Evolutionary conservation across 2,888 invertebrate genomes (phyloP), one percentile per base, ranked within the genome.

Genomic region (Drosophila ustulata): DNA sequence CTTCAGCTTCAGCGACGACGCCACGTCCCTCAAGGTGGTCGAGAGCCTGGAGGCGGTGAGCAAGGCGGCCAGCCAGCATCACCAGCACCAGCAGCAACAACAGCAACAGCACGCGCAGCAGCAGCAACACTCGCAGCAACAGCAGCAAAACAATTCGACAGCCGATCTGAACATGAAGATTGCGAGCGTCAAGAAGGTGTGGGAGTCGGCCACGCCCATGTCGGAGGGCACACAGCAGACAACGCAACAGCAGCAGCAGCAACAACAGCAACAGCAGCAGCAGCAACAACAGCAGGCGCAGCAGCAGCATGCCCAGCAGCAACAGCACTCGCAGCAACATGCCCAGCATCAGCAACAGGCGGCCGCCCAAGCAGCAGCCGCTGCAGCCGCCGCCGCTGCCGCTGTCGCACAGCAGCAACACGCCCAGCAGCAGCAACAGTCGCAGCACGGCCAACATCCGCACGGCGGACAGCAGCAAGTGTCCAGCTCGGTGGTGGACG

Each of bases 91-190:
- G 1, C 80, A 82, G 3, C 88, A 86, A 0, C 88, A 88, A 9
- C 89, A 89, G 8, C 89, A 88, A 13, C 86, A 88, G 18, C 90
- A 88, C 18, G 18, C 18, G 50, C 79, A 71, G 1, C 78, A 75
- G 7, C 80, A 78, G 2, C 81, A 75, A 6, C 79, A 82, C 6
- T 78, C 81, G 47, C 95, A 95, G 59, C 79, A 82, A 7, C 80
- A 83, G 45, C 95, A 95, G 59, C 96, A 94, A 82, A 95, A 96
- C 8, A 96, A 96, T 81, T 96, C 96, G 9, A 96, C 97, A 41
- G 97, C 97, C 41, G 98, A 98, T 92, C 94, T 98, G 78, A 97
- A 97, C 93, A 95, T 97, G 93, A 98, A 98, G 93, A 98, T 98
- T 83, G 97, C 97, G 39, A 97, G 97, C 75, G 98, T 98, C 47